phyloP scores from a whole-genome alignment of 1,140 invertebrate genomes.

The Magallana ariakensis region DNA sequence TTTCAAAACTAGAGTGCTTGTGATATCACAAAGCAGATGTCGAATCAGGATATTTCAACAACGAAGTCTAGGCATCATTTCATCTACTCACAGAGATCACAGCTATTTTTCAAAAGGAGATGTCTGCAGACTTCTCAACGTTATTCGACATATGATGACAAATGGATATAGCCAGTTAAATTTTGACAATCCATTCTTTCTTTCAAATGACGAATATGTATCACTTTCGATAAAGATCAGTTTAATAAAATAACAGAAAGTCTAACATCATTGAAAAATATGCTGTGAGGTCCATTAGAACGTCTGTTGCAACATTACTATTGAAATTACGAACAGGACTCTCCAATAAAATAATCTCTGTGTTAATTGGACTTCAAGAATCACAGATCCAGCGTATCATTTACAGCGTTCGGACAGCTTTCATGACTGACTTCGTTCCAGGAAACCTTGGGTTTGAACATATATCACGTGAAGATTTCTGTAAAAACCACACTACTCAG shows the following conservation, averaged over 20 bases:
- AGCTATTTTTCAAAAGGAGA: neutral
- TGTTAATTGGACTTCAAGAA: conserved; percentile 1
- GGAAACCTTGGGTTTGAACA: conserved; percentile 42
- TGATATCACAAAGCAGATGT: neutral
- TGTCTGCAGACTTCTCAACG: neutral
- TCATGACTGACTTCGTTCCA: conserved; percentile 42
- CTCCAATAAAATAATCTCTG: neutral
- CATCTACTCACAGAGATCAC: neutral
- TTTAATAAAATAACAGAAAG: neutral
- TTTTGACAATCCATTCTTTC: neutral
- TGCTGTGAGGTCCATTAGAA: conserved; percentile 12
- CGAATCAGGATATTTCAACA: neutral
- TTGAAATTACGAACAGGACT: conserved; percentile 42
- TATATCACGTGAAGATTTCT: conserved; percentile 8
- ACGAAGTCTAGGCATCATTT: neutral
- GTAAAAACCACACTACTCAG: neutral
- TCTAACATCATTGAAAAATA: neutral
- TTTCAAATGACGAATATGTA: neutral
- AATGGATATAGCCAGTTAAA: neutral
- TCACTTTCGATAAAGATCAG: conserved; percentile 11
- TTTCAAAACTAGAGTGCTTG: neutral
- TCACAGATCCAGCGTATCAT: conserved; percentile 29
- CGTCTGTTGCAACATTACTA: neutral
- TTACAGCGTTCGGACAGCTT: neutral
- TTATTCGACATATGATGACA: neutral